Base-by-base conservation (phyloP, 2,888 invertebrate genomes). In the Chaetogeoica ovagalla region DNA sequence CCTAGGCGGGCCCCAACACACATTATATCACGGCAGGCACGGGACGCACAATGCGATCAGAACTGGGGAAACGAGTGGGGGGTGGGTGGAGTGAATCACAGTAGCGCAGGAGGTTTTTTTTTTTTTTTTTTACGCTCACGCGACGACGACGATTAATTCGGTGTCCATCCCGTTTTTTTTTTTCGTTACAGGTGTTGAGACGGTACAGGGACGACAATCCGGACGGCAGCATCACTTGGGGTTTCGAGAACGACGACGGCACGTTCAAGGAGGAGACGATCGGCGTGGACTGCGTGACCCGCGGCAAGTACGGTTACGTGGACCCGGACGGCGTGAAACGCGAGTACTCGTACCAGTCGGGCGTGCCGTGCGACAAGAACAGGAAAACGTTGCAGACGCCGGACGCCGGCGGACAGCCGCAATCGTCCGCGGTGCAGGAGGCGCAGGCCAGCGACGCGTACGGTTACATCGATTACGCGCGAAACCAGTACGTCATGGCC, bases 171-270 rank as follows among this genome's bases (percentile, higher is more conserved):
- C 30, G 30, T 30, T 30, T 30, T 30, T 30, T 30, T 30, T 30
- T 43, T 9, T 43, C 1, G 2, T 75, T 82, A 5, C 83, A 86
- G 85, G 84, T 88, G 83, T 84, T 89, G 76, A 85, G 86, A 65
- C 88, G 88, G 85, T 94, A 90, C 87, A 90, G 92, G 74, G 93
- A 93, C 65, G 94, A 94, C 86, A 93, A 94, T 85, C 88, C 90
- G 43, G 93, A 93, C 84, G 93, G 93, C 62, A 94, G 92, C 85
- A 94, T 94, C 84, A 92, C 92, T 0, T 94, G 94, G 94, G 94
- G 94, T 71, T 94, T 92, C 85, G 94, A 94, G 86, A 94, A 94
- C 85, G 94, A 94, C 84, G 94, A 94, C 84, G 94, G 94, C 37
- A 92, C 93, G 2, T 94, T 92, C 86, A 94, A 94, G 85, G 94